These are phyloP conservation scores for Boloria selene DNA, from an alignment of 2,888 invertebrate genomes.

Conservation along the genomic window DNA sequence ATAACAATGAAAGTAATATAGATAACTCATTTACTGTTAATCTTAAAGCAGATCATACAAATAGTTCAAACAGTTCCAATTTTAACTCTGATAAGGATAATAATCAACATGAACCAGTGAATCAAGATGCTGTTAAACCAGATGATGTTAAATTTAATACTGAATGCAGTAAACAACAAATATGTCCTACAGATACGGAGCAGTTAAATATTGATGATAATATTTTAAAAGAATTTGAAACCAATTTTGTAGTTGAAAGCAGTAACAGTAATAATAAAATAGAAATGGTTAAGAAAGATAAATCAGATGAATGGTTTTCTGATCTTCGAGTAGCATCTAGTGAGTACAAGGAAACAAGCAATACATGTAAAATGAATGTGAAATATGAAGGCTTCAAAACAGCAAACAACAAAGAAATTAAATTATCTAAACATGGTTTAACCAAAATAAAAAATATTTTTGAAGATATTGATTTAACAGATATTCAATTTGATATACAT, in stretches of 20 bases:
- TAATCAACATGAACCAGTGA: not conserved
- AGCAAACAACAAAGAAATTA: constrained; percentile 8
- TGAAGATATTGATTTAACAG: constrained; percentile 20
- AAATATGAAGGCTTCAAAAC: constrained; percentile 18
- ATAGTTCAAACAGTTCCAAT: not conserved
- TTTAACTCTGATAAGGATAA: not conserved
- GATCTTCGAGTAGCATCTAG: not conserved
- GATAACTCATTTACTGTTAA: not conserved
- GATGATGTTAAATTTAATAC: not conserved
- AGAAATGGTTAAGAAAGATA: not conserved
- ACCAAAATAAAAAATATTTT: constrained; percentile 14
- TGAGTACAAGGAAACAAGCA: not conserved
- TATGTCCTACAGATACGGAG: constrained; percentile 8
- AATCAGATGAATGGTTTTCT: not conserved
- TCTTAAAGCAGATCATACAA: not conserved
- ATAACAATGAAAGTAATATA: not conserved
- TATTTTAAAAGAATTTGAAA: constrained; percentile 38
- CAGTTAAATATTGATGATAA: constrained; percentile 36
- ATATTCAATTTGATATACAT: constrained; percentile 1
- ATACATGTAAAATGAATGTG: not conserved
- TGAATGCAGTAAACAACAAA: not conserved
- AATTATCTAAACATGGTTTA: constrained; percentile 7
- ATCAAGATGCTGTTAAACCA: not conserved
- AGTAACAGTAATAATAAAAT: not conserved
- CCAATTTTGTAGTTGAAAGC: constrained; percentile 50